Conservation (phyloP, 2,797 vertebrate genomes). For the Podarcis siculus region DNA sequence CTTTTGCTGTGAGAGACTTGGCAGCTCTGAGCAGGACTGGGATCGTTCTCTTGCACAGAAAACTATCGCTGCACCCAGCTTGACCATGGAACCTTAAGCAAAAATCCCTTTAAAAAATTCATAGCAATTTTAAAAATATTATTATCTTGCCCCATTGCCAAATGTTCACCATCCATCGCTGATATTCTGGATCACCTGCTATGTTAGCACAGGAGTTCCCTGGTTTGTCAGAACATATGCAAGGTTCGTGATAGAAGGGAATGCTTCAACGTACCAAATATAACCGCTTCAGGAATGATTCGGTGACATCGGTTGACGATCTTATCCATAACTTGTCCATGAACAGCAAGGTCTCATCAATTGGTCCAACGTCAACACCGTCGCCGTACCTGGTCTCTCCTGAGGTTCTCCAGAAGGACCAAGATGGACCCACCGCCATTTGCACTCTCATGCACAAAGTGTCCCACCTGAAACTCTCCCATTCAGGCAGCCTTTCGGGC, state of each 20-base stretch:
- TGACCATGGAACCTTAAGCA: conserved; percentile 65
- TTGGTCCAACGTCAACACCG: conserved; percentile 84
- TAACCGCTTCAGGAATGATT: conserved; percentile 99
- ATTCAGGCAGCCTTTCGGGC: conserved; percentile 90
- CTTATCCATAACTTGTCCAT: conserved; percentile 96
- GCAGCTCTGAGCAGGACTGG: conserved; percentile 86
- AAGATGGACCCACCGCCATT: conserved; percentile 93
- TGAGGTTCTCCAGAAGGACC: conserved; percentile 86
- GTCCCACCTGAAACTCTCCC: conserved; percentile 97
- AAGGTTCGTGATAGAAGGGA: conserved; percentile 93
- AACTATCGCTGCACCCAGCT: conserved; percentile 81
- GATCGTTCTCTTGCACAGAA: conserved; percentile 76
- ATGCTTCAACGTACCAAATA: conserved; percentile 99
- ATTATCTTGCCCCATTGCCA: conserved; percentile 6
- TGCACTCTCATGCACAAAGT: conserved; percentile 98
- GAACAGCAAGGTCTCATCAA: conserved; percentile 93
- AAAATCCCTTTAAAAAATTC: conserved; percentile 59
- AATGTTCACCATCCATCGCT: conserved; percentile 74
- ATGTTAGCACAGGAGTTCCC: conserved; percentile 89
- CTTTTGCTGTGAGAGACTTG: conserved; percentile 94
- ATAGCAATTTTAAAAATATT: conserved; percentile 40
- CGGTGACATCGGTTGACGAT: conserved; percentile 98
- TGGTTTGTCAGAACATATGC: conserved; percentile 87
- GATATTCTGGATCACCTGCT: conserved; percentile 83
- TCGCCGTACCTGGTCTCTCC: conserved; percentile 86